Percentiles rank a stretch among this genome's conserved stretches.
Conservation (phyloP, 2,113 vertebrate genomes). For the Oncorhynchus clarkii region DNA sequence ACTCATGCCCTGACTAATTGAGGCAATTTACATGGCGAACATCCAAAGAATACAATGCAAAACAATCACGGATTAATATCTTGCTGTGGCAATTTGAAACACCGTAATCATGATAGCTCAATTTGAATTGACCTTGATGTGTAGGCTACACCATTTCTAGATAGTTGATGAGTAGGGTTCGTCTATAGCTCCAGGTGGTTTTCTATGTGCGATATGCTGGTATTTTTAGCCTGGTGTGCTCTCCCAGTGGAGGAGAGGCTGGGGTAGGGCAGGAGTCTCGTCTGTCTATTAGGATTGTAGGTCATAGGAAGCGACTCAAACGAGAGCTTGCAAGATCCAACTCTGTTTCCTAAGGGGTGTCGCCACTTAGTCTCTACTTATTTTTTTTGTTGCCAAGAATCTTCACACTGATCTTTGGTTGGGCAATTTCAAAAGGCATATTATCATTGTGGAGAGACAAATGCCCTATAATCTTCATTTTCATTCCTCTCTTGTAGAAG, state of each 20-base stretch:
- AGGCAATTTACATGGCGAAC: too few relatives aligned
- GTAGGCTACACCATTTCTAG: too few relatives aligned
- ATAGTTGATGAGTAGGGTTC: too few relatives aligned
- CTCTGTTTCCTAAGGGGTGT: neutral
- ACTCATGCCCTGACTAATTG: neutral
- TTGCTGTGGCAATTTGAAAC: too few relatives aligned
- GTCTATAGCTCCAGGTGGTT: too few relatives aligned
- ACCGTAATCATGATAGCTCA: too few relatives aligned
- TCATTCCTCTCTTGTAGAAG: neutral
- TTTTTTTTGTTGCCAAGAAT: neutral
- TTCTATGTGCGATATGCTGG: neutral
- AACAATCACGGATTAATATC: too few relatives aligned
- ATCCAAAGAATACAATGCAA: too few relatives aligned
- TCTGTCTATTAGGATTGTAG: neutral
- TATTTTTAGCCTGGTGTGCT: neutral
- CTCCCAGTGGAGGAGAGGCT: neutral
- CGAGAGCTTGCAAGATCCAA: neutral
- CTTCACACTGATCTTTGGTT: neutral
- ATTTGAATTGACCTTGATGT: too few relatives aligned
- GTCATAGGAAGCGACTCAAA: neutral
- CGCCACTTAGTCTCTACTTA: neutral
- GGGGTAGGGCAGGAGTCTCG: neutral
- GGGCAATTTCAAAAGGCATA: neutral
- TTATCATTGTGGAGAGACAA: neutral
- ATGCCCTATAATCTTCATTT: neutral